Evolutionary conservation across 1,140 invertebrate species (phyloP).

Genomic region (Theocolax elegans): DNA sequence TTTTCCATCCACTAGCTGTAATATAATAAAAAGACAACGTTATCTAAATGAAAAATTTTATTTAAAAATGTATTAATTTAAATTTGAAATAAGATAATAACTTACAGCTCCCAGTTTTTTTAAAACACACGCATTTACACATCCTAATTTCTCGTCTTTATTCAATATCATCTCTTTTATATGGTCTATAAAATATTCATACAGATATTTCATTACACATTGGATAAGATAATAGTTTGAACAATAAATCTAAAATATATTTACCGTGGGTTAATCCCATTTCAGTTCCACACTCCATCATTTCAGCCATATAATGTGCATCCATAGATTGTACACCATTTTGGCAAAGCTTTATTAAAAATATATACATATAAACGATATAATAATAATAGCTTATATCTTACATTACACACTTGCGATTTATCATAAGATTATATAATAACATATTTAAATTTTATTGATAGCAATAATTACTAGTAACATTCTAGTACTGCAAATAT

Average conservation of each 20-base stretch:
- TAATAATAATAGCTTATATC: too few relatives aligned
- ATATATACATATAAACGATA: not conserved
- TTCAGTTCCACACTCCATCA: not conserved
- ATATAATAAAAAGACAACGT: too few relatives aligned
- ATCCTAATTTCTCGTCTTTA: not conserved
- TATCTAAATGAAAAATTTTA: not conserved
- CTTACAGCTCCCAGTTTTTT: constrained; percentile 14
- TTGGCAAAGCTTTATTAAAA: not conserved
- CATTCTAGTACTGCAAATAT: too few relatives aligned
- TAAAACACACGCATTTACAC: constrained; percentile 2
- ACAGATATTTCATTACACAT: not conserved
- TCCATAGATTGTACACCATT: not conserved
- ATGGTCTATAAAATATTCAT: not conserved
- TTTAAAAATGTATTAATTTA: not conserved
- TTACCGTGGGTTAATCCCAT: constrained; percentile 1
- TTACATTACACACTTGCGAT: too few relatives aligned
- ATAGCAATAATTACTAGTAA: too few relatives aligned
- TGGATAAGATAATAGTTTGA: not conserved
- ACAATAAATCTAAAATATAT: not conserved
- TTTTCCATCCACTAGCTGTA: constrained; percentile 4
- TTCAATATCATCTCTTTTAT: not conserved
- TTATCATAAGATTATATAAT: too few relatives aligned
- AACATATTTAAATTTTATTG: too few relatives aligned
- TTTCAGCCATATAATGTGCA: not conserved
- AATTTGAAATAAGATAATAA: not conserved